Conservation (phyloP, 2,888 invertebrate genomes). For the Scaptomyza parva region DNA sequence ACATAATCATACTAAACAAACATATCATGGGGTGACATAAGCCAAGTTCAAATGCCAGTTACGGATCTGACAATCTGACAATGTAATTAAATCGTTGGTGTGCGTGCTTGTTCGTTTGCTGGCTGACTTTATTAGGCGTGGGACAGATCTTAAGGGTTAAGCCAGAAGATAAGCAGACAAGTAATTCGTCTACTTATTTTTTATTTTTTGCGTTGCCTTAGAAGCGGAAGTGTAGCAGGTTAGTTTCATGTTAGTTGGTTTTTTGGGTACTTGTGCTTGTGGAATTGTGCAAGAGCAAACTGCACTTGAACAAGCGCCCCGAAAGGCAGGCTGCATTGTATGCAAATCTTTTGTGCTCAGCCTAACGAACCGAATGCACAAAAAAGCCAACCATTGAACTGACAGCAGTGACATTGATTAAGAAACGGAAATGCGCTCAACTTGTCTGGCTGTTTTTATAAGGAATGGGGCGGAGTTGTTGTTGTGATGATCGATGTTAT, state of each 20-base stretch:
- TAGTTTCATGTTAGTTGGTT: slow-evolving; percentile 19
- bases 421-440: slow-evolving; percentile 77
- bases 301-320: slow-evolving; percentile 66
- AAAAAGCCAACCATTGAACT: slow-evolving; percentile 58
- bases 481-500: slow-evolving; percentile 39
- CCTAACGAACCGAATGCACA: slow-evolving; percentile 33
- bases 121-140: slow-evolving; percentile 67
- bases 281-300: slow-evolving; percentile 66
- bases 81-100: slow-evolving; percentile 52
- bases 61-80: slow-evolving; percentile 43
- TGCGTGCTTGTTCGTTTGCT: slow-evolving; percentile 48
- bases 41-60: slow-evolving; percentile 70
- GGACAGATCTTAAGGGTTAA: slow-evolving; percentile 62
- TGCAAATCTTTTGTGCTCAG: slow-evolving; percentile 57
- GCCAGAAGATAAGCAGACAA: slow-evolving; percentile 42
- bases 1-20: slow-evolving; percentile 21
- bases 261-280: slow-evolving; percentile 35
- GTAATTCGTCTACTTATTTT: slow-evolving; percentile 26
- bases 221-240: slow-evolving; percentile 61
- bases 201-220: background rate
- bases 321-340: slow-evolving; percentile 57
- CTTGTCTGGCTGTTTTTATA: slow-evolving; percentile 53
- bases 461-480: background rate
- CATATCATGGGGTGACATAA: slow-evolving; percentile 70
- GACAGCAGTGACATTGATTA: slow-evolving; percentile 76